Base-by-base conservation (phyloP, 2,797 vertebrate genomes). In the Varecia variegata region DNA sequence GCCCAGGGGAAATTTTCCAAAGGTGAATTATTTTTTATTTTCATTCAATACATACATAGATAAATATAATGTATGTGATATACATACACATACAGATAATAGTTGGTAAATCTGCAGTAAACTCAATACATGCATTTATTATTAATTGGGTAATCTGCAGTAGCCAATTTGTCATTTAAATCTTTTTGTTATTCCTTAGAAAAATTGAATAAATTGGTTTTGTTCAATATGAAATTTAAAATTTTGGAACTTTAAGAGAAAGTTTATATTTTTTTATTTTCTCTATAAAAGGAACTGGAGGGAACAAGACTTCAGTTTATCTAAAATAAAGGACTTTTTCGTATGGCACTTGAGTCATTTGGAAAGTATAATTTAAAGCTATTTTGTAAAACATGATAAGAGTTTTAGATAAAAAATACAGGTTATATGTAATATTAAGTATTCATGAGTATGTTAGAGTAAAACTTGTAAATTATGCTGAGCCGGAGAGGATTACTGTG, bases 321-420 rank as follows among this genome's bases (percentile, higher is more conserved):
- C 27, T 87, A 52, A 93, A 92, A 68, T 73, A 95, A 56, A 0
- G 20, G 80, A 50, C 20, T 50, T 87, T 80, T 40, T 71, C 35
- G 14, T 40, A n/a, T 73, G n/a, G 12, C 52, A 30, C 7, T 90
- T 47, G 32, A 83, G 17, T 84, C 74, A 25, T 80, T 91, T 94
- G 11, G 40, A 84, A 96, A 93, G 80, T 71, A 76, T 35, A 90
- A 77, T 90, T 79, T 84, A 90, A 79, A n/a, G 21, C 6, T 71
- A 56, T 92, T 90, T 93, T 93, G n/a, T 71, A 92, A 96, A 82
- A 4, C 17, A 81, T 35, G 80, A 3, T 90, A 81, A 81, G 1
- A 82, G 7, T 71, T 35, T 94, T 50, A 89, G 40, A 56, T 76
- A 56, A 73, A 91, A 93, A 40, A 14, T n/a, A 81, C 20, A 81